Evolutionary conservation across 2,113 vertebrate species (phyloP).

Genomic region (Bubo blakistoni): DNA sequence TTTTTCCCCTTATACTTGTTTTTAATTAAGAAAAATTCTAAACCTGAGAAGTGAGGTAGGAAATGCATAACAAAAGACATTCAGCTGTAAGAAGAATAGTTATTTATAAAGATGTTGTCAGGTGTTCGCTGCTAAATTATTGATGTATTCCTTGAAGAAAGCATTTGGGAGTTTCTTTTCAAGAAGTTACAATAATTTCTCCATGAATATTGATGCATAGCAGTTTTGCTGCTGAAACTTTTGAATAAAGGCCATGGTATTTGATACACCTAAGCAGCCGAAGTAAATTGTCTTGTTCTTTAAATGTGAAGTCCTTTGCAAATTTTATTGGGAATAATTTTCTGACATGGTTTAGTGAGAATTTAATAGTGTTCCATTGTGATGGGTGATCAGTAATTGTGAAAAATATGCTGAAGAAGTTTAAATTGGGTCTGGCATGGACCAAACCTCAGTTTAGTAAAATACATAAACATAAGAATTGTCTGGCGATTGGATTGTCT

Average conservation of each 20-base stretch:
- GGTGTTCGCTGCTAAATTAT: not conserved
- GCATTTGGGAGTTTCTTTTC: not conserved
- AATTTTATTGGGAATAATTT: not conserved
- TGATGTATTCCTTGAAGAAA: not conserved
- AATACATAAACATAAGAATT: not conserved
- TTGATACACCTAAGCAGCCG: not conserved
- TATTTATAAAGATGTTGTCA: not conserved
- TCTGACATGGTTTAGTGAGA: not conserved
- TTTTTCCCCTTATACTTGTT: not conserved
- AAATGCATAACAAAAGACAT: not conserved
- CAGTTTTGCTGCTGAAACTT: not conserved
- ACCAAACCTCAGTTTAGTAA: not conserved
- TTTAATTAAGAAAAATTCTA: not conserved
- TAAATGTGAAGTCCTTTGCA: not conserved
- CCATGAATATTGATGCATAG: not conserved
- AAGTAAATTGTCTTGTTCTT: not conserved
- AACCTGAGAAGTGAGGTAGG: not conserved
- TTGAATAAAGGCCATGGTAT: not conserved
- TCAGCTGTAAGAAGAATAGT: not conserved
- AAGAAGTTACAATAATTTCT: not conserved
- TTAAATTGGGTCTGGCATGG: not conserved
- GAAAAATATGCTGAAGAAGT: not conserved
- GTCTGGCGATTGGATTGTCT: not conserved
- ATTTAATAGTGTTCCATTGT: not conserved
- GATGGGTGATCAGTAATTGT: not conserved